Conservation (phyloP, 2,113 vertebrate genomes). For the Varanus salvator region DNA sequence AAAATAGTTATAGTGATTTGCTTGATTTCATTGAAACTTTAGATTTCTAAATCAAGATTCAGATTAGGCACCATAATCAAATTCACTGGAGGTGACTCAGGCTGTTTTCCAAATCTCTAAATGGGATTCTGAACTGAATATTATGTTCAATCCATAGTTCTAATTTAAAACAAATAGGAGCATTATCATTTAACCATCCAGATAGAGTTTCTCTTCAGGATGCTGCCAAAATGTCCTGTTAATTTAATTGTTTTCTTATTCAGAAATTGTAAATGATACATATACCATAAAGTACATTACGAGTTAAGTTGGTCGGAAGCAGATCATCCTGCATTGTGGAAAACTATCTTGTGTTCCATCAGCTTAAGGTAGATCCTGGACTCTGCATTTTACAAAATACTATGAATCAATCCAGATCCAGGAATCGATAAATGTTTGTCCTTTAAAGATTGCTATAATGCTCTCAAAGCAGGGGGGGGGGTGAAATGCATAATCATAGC, state of each 20-base stretch:
- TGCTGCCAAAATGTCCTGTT: conserved; percentile 63
- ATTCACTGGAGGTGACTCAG: too few species aligned
- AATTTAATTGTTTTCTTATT: conserved; percentile 40
- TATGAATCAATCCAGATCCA: conserved; percentile 42
- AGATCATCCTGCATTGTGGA: not conserved
- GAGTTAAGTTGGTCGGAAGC: too few species aligned
- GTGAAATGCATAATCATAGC: not conserved
- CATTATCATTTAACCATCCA: conserved; percentile 55
- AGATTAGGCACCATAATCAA: too few species aligned
- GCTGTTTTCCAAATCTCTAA: too few species aligned
- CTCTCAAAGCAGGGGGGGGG: too few species aligned
- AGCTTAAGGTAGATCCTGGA: conserved; percentile 55
- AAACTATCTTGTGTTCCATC: not conserved
- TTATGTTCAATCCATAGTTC: too few species aligned
- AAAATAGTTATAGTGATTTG: too few species aligned
- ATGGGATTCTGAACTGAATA: too few species aligned
- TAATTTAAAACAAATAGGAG: conserved; percentile 38
- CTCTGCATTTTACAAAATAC: conserved; percentile 55
- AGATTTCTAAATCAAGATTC: too few species aligned
- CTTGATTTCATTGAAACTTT: too few species aligned
- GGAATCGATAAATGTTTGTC: conserved; percentile 55
- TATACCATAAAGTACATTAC: conserved; percentile 63
- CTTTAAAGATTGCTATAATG: conserved; percentile 64
- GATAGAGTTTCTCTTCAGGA: conserved; percentile 57
- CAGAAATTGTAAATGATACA: conserved; percentile 62